Evolutionary conservation across 2,113 vertebrate species (phyloP), one percentile per base, ranked within the genome.

Genomic region (Melanotaenia duboulayi): DNA sequence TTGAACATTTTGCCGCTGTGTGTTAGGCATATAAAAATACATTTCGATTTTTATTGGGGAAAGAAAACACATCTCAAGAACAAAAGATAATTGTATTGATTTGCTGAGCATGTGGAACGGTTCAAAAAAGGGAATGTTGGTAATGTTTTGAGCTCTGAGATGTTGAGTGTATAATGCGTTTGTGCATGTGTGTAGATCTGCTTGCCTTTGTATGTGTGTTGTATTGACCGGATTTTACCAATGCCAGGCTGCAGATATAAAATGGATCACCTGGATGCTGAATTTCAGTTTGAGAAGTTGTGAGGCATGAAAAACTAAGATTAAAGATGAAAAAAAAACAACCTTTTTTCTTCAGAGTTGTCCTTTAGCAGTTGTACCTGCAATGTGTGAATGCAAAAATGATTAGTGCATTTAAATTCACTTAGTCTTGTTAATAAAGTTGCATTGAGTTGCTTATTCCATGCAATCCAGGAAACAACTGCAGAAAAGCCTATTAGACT

Each of bases 71-170:
- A n/a, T 79, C 65, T 23, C 50, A 65, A 76, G 81, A 88, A 91
- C 80, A 90, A 90, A 91, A 88, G 85, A 84, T 91, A 90, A 93
- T 91, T 91, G 85, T 91, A 89, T 90, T 90, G 88, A 92, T 90
- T 90, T 91, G 78, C 51, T 55, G 69, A 86, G 80, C 70, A 72
- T 74, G 76, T 74, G 74, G 63, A 82, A 44, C 58, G 24, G 80
- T 80, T 84, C 32, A 80, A 77, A 81, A 72, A 74, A 67, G 65
- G 52, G 44, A 75, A 64, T 83, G 74, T 59, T 80, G 67, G 65
- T 81, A 85, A 82, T 87, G 68, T 82, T 86, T 78, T 19, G 13
- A 77, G 69, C 65, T 46, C 72, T 60, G 51, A 70, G 40, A 71
- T 32, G 51, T 42, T 48, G 70, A 65, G 51, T 77, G 69, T 68